phyloP scores from a whole-genome alignment of 2,113 vertebrate species.

The Holacanthus passer region DNA sequence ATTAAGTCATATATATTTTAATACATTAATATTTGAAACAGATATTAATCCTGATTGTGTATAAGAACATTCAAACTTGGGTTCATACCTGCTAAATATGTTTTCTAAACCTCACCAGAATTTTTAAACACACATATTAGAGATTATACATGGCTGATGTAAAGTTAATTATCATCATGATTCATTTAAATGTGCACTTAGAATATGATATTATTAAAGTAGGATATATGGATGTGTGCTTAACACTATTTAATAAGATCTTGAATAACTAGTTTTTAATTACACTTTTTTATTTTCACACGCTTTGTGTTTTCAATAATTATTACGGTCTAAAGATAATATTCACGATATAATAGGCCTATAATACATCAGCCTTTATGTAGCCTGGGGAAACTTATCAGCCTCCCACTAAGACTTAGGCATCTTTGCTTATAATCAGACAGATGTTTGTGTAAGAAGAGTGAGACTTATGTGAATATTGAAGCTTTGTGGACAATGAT shows the following conservation, averaged over 20 bases:
- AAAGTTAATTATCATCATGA: not conserved
- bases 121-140: not conserved
- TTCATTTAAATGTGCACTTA: not conserved
- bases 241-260: not conserved
- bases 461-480: not conserved
- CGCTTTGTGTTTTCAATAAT: too few relatives aligned
- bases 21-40: not conserved
- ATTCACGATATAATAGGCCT: slow-evolving; percentile 11
- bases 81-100: not conserved
- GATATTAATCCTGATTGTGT: not conserved
- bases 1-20: not conserved
- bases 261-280: not conserved
- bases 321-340: not conserved
- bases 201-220: not conserved
- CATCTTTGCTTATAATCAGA: not conserved
- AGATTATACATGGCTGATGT: too few relatives aligned
- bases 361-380: slow-evolving; percentile 3
- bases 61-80: not conserved
- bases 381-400: slow-evolving; percentile 61
- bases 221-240: not conserved
- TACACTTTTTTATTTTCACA: too few relatives aligned
- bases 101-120: not conserved
- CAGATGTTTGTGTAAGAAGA: not conserved
- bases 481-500: not conserved
- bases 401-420: not conserved